phyloP scores from a whole-genome alignment of 2,797 vertebrate species.

The Syndactyla subalaris region DNA sequence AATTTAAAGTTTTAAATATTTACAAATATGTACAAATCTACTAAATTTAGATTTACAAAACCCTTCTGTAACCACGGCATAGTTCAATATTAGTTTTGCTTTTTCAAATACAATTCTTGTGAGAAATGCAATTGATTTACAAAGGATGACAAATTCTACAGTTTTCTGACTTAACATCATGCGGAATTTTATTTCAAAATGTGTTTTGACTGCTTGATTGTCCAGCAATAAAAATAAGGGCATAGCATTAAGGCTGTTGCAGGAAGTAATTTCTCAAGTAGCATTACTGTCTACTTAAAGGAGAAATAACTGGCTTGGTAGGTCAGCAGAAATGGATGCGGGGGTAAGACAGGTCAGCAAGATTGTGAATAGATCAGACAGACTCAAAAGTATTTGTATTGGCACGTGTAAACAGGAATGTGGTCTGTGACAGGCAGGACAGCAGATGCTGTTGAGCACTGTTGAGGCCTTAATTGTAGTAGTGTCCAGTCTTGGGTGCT shows the following conservation, averaged over 20 bases:
- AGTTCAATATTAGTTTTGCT: neutral
- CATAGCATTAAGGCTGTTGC: neutral
- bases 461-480: neutral
- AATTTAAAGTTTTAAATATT: neutral
- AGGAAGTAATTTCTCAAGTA: constrained; percentile 10
- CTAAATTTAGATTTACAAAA: neutral
- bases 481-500: neutral
- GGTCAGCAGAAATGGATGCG: neutral
- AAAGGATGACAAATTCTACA: neutral
- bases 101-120: neutral
- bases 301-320: neutral
- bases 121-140: neutral
- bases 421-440: neutral
- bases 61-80: neutral
- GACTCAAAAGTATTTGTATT: neutral
- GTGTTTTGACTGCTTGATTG: neutral
- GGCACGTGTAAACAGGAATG: neutral
- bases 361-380: neutral
- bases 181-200: neutral
- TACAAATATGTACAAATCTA: neutral
- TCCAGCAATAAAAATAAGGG: neutral
- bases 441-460: neutral
- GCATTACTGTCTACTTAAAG: constrained; percentile 15
- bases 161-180: neutral
- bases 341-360: neutral